Percentiles rank a stretch among this genome's conserved stretches.
Conservation (phyloP, 2,797 vertebrate genomes). For the Typhlichthys eigenmanni region DNA sequence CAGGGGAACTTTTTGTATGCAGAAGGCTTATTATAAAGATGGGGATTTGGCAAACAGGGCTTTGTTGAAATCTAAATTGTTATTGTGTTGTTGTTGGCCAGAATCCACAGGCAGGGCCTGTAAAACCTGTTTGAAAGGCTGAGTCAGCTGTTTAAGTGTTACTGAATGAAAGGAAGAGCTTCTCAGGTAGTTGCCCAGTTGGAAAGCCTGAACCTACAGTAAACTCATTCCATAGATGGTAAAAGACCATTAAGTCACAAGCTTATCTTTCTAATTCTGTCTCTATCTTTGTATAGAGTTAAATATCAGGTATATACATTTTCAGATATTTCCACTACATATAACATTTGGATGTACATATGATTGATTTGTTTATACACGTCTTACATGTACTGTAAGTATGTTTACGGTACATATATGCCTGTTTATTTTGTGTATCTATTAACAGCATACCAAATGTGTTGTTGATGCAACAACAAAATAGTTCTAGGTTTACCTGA, state of each 20-base stretch:
- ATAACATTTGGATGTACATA: no score
- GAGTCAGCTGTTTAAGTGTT: conserved; percentile 41
- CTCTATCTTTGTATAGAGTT: background rate
- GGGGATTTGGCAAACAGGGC: background rate
- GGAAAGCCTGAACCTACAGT: conserved; percentile 5
- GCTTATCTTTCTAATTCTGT: background rate
- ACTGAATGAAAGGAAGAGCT: conserved; percentile 32
- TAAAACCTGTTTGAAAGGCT: conserved; percentile 39
- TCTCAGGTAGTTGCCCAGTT: conserved; percentile 39
- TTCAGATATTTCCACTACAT: no score
- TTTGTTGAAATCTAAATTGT: conserved; percentile 2
- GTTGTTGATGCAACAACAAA: no score
- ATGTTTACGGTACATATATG: no score
- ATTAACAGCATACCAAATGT: no score
- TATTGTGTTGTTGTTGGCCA: conserved; percentile 15
- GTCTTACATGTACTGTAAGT: no score
- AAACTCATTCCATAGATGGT: no score
- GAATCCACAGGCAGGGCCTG: conserved; percentile 27
- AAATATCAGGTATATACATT: no score
- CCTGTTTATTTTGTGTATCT: no score
- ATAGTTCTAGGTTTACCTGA: no score
- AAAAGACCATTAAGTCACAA: no score
- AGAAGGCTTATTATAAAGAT: background rate
- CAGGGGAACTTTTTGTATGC: background rate
- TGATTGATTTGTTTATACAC: no score